A percentile compares a stretch with the other conserved stretches of the same genome.
phyloP scores from a whole-genome alignment of 2,888 invertebrate genomes.

The Tortrix viridana region DNA sequence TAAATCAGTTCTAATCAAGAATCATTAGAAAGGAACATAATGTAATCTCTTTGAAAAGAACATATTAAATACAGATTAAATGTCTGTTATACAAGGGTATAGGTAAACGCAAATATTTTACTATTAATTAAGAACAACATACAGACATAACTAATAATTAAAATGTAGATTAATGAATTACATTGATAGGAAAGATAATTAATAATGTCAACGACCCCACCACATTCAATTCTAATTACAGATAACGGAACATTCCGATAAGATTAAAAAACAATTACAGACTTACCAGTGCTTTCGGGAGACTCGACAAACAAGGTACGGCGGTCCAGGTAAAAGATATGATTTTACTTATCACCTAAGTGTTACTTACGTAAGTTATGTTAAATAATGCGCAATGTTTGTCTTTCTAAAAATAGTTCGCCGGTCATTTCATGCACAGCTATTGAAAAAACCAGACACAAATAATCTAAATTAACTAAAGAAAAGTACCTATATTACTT shows the following conservation, averaged over 20 bases:
- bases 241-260: slow-evolving; percentile 25
- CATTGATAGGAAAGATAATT: slow-evolving; percentile 9
- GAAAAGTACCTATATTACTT: background rate
- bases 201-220: slow-evolving; percentile 17
- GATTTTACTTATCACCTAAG: slow-evolving; percentile 20
- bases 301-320: slow-evolving; percentile 1
- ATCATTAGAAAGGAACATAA: too few relatives aligned
- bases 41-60: too few relatives aligned
- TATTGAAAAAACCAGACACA: background rate
- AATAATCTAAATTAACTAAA: background rate
- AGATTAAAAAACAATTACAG: slow-evolving; percentile 17
- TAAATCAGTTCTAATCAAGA: too few relatives aligned
- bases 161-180: background rate
- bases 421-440: slow-evolving; percentile 38
- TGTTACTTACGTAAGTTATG: slow-evolving; percentile 35
- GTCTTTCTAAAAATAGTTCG: slow-evolving; percentile 41
- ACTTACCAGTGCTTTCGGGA: slow-evolving; percentile 17
- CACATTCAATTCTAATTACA: slow-evolving; percentile 4
- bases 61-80: too few relatives aligned
- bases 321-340: background rate
- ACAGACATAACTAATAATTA: slow-evolving; percentile 2
- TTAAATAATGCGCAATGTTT: slow-evolving; percentile 41
- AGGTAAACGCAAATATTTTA: too few relatives aligned
- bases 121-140: background rate
- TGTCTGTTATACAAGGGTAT: too few relatives aligned